Base-by-base conservation (phyloP, 2,797 vertebrate genomes). In the Anabas testudineus region DNA sequence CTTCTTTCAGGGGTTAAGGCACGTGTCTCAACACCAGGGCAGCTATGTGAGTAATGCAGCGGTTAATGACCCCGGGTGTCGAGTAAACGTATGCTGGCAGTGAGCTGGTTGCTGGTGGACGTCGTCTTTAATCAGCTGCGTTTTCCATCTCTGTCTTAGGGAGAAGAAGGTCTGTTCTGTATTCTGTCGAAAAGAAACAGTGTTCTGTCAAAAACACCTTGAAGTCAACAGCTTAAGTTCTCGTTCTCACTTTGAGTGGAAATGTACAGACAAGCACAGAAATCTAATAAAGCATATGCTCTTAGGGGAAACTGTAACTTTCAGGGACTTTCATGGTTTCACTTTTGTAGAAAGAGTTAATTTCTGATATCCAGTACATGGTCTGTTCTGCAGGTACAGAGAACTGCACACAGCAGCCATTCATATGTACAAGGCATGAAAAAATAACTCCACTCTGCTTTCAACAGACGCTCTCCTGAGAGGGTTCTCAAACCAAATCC, bases 131-230 rank as follows among this genome's bases (percentile, higher is more conserved):
- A 88, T 90, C 81, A 91, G 83, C 83, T 83, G 81, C 72, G 48
- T 64, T 76, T 74, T 61, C 48, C 69, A 80, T 72, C 56, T 26
- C 56, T 46, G 73, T 70, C 70, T 37, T 16, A n/a, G 10, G 0
- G 28, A 86, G 76, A 85, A 87, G 88, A 88, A 76, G 72, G 83
- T 67, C 67, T 68, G 82, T 48, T 86, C 81, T 91, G 84, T 90
- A 70, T 73, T 74, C 71, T 8, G 30, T 62, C 21, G 66, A 76
- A 86, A 82, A 79, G 87, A 85, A 85, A 78, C 53, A 81, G 67
- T 74, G 81, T 87, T 90, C 82, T 65, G 66, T 67, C 55, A 65
- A 53, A 71, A 65, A 71, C 78, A 83, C 60, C 58, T 32, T 32
- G 54, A 81, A 16, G 60, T 74, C 75, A 71, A 55, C 52, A 68